Conservation (phyloP, 2,888 invertebrate genomes). For the Tiliacea citrago region DNA sequence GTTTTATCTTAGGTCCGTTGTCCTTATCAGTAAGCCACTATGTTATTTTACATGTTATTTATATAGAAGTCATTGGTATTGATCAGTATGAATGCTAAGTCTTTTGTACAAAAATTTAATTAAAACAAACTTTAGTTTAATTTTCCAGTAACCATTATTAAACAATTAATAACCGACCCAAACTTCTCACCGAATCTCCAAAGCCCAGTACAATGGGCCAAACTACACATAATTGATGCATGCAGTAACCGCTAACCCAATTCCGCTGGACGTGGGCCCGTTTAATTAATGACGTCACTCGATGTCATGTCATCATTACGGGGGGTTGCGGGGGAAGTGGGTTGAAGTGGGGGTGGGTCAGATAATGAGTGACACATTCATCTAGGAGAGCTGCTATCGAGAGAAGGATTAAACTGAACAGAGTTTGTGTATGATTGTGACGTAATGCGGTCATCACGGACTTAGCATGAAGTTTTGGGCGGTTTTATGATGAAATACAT, state of each 20-base stretch:
- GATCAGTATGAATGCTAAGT: neutral
- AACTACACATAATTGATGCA: constrained; percentile 64
- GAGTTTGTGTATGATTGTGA: constrained; percentile 39
- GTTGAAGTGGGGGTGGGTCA: constrained; percentile 26
- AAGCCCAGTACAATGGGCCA: constrained; percentile 48
- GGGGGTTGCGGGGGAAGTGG: constrained; percentile 20
- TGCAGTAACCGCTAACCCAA: constrained; percentile 70
- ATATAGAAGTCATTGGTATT: neutral
- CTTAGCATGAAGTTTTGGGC: neutral
- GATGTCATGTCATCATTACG: constrained; percentile 71
- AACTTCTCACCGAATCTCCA: constrained; percentile 38
- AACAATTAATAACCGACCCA: constrained; percentile 35
- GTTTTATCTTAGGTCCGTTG: constrained; percentile 2
- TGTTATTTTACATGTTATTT: neutral
- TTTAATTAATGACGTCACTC: constrained; percentile 79
- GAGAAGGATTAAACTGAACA: constrained; percentile 38
- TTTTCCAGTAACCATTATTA: neutral
- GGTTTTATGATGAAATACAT: neutral
- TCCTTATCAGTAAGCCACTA: neutral
- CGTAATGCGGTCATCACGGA: constrained; percentile 14
- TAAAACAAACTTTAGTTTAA: neutral
- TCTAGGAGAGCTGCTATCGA: constrained; percentile 62
- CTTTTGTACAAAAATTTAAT: neutral
- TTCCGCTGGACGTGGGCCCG: constrained; percentile 66
- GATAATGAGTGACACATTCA: constrained; percentile 70